A percentile compares a stretch with the other conserved stretches of the same genome.
These are phyloP conservation scores for Galerucella nymphaeae DNA, from an alignment of 2,888 invertebrate genomes.

Conservation along the genomic window DNA sequence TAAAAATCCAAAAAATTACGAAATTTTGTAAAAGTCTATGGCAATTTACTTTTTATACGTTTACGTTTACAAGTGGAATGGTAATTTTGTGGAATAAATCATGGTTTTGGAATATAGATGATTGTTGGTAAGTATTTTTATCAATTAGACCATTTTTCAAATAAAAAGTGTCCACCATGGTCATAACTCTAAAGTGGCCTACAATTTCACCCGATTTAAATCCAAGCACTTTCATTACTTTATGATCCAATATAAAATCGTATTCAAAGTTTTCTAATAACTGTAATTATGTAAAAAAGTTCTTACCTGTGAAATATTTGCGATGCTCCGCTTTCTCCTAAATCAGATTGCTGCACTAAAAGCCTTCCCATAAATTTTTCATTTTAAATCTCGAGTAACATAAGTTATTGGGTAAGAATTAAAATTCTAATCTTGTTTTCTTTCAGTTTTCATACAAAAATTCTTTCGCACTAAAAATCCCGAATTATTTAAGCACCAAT, in stretches of 20 bases:
- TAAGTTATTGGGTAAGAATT: not conserved
- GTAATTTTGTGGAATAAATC: slow-evolving; percentile 21
- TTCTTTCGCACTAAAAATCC: not conserved
- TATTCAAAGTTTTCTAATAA: too few relatives aligned
- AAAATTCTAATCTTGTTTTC: not conserved
- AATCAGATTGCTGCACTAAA: too few relatives aligned
- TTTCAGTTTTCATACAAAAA: not conserved
- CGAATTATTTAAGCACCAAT: slow-evolving; percentile 14
- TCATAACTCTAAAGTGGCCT: not conserved
- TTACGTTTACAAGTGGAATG: slow-evolving; percentile 12
- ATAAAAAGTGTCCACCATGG: too few relatives aligned
- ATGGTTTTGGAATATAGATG: slow-evolving; percentile 18
- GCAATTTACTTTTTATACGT: slow-evolving; percentile 16
- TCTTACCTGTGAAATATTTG: too few relatives aligned
- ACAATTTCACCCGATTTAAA: too few relatives aligned
- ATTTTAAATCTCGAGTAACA: not conserved
- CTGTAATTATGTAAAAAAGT: too few relatives aligned
- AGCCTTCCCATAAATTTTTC: not conserved
- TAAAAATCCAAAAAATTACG: not conserved
- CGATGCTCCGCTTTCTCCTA: too few relatives aligned
- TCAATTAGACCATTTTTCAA: not conserved
- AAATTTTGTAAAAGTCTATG: slow-evolving; percentile 23
- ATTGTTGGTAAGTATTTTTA: slow-evolving; percentile 24
- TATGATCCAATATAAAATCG: too few relatives aligned
- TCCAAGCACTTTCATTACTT: too few relatives aligned